Conservation (phyloP, 2,797 vertebrate genomes). For the Sardinella longiceps region DNA sequence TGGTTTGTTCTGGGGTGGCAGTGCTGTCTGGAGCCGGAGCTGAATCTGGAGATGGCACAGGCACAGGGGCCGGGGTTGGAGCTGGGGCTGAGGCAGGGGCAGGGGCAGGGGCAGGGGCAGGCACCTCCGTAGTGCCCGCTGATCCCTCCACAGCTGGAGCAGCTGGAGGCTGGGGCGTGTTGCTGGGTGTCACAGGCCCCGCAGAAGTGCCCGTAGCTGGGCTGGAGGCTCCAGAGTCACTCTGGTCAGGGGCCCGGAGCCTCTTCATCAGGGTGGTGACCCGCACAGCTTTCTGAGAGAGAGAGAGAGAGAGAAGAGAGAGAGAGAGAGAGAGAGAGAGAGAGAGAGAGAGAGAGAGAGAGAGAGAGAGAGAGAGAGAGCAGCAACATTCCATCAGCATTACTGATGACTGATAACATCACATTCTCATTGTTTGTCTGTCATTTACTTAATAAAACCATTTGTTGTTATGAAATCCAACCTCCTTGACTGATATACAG, state of each 20-base stretch:
- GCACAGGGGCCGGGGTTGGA: slow-evolving; percentile 46
- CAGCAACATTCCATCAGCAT: too few relatives aligned
- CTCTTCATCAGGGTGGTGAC: slow-evolving; percentile 98
- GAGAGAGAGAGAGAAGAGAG: too few relatives aligned
- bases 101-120: slow-evolving; percentile 61
- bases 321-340: too few relatives aligned
- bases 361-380: too few relatives aligned
- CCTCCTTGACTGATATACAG: background rate
- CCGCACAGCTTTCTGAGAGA: slow-evolving; percentile 89
- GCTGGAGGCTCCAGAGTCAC: slow-evolving; percentile 74
- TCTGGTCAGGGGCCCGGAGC: slow-evolving; percentile 88
- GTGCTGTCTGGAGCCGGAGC: slow-evolving; percentile 55
- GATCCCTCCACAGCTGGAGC: slow-evolving; percentile 63
- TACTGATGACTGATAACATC: too few relatives aligned
- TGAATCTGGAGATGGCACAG: slow-evolving; percentile 63
- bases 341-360: too few relatives aligned
- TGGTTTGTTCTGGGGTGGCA: slow-evolving; percentile 48
- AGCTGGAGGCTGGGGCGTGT: slow-evolving; percentile 63
- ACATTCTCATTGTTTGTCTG: too few relatives aligned
- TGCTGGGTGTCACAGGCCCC: slow-evolving; percentile 60
- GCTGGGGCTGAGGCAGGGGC: slow-evolving; percentile 60
- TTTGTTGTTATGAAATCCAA: too few relatives aligned
- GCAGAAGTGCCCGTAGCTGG: slow-evolving; percentile 61
- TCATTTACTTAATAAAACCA: too few relatives aligned
- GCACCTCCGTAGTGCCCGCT: slow-evolving; percentile 65